These are phyloP conservation scores for Prunella strophiata DNA, from an alignment of 2,797 vertebrate genomes.

Conservation along the genomic window DNA sequence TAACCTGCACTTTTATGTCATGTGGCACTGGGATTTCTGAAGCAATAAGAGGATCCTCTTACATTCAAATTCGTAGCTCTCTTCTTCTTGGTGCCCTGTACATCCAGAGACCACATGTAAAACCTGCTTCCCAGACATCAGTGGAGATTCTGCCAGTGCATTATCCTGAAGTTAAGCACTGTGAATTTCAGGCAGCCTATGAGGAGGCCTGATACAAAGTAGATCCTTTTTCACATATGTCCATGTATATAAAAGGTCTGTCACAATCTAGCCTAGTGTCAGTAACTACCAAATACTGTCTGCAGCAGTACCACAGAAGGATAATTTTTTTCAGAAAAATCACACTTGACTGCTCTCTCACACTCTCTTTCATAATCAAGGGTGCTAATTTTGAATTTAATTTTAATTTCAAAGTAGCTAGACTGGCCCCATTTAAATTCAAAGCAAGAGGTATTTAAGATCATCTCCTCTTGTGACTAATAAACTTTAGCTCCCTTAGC, in stretches of 20 bases:
- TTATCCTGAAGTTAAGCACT: background rate
- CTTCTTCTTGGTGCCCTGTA: background rate
- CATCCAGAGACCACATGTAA: background rate
- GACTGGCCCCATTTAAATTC: slow-evolving; percentile 31
- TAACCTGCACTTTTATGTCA: background rate
- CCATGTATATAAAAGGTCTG: background rate
- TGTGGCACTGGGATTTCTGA: background rate
- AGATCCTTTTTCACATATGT: background rate
- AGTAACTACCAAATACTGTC: background rate
- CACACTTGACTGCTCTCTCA: slow-evolving; percentile 1
- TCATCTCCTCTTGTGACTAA: slow-evolving; percentile 40
- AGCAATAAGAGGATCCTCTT: background rate
- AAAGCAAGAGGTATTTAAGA: slow-evolving; percentile 34
- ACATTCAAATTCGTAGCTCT: accelerated
- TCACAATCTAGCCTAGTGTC: background rate
- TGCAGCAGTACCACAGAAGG: background rate
- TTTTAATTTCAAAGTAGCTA: slow-evolving; percentile 56
- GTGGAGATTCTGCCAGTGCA: background rate
- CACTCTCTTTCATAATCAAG: slow-evolving; percentile 15
- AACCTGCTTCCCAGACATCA: background rate
- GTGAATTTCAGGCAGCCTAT: background rate
- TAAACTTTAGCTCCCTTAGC: slow-evolving; percentile 57
- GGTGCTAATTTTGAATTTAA: slow-evolving; percentile 43
- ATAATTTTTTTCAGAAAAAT: slow-evolving; percentile 16
- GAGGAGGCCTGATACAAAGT: background rate